Evolutionary conservation across 2,113 vertebrate genomes (phyloP).

Genomic region (Ranitomeya variabilis): DNA sequence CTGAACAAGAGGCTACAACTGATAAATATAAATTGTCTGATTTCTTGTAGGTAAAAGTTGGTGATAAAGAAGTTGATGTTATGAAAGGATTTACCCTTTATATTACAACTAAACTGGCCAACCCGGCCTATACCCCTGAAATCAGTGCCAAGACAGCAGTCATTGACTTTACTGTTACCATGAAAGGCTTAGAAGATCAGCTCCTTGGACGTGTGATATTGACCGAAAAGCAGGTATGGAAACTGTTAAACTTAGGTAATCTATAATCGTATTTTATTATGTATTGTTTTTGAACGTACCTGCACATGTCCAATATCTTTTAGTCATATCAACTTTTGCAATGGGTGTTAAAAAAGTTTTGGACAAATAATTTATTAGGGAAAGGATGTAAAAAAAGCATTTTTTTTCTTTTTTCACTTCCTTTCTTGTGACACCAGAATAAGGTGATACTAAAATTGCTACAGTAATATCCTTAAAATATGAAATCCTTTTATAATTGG

Average conservation of each 20-base stretch:
- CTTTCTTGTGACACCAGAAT: not conserved
- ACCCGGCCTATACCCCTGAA: slow-evolving; percentile 83
- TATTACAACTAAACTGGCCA: slow-evolving; percentile 83
- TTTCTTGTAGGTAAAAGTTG: slow-evolving; percentile 78
- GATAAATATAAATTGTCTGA: not conserved
- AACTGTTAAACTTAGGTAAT: not conserved
- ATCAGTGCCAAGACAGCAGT: slow-evolving; percentile 79
- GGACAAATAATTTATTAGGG: not conserved
- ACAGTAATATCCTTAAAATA: not conserved
- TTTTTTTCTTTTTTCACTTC: not conserved
- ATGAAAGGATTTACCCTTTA: slow-evolving; percentile 78
- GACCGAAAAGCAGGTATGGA: slow-evolving; percentile 79
- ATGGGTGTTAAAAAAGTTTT: not conserved
- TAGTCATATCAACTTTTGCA: not conserved
- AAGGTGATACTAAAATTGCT: not conserved
- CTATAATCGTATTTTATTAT: not conserved
- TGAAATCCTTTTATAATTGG: not conserved
- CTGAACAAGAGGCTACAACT: not conserved
- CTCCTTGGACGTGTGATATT: slow-evolving; percentile 83
- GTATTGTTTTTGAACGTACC: not conserved
- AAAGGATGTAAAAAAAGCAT: not conserved
- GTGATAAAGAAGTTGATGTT: slow-evolving; percentile 83
- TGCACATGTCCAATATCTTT: not conserved
- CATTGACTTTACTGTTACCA: slow-evolving; percentile 84
- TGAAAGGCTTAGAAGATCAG: slow-evolving; percentile 82